phyloP scores from a whole-genome alignment of 2,797 vertebrate species.

The Aldrovandia affinis region DNA sequence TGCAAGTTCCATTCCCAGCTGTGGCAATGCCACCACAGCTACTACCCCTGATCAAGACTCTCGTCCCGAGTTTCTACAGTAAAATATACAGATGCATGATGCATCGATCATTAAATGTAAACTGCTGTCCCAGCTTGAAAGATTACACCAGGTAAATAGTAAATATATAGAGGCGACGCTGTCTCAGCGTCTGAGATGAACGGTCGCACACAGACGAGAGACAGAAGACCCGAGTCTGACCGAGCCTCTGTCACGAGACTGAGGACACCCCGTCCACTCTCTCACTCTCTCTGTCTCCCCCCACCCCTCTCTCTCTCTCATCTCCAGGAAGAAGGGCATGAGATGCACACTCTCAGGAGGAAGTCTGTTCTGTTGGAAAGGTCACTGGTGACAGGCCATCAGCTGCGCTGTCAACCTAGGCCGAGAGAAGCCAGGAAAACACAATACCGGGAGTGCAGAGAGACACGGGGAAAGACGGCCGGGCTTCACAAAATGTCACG shows the following conservation, averaged over 20 bases:
- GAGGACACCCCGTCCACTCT: not conserved
- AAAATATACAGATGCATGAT: not conserved
- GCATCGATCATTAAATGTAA: not conserved
- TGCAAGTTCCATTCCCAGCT: not conserved
- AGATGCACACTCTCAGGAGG: conserved; percentile 40
- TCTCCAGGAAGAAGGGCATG: conserved; percentile 18
- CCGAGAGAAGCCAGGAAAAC: conserved; percentile 38
- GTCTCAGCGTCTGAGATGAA: not conserved
- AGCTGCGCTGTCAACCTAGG: conserved; percentile 60
- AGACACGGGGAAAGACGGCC: not conserved
- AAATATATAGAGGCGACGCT: not conserved
- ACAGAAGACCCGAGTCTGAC: not conserved
- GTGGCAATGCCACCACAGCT: not conserved
- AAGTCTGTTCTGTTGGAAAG: conserved; percentile 62
- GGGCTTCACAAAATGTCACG: not conserved
- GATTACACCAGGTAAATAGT: not conserved
- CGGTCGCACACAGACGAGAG: not conserved
- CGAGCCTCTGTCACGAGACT: not conserved
- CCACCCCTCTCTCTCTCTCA: conserved; percentile 27
- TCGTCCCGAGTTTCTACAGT: not conserved
- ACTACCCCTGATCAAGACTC: not conserved
- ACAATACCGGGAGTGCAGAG: not conserved
- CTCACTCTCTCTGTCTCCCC: conserved; percentile 21
- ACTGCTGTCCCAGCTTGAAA: not conserved
- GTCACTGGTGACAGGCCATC: conserved; percentile 77